Evolutionary conservation across 2,113 vertebrate species (phyloP).

Genomic region (Scomber japonicus): DNA sequence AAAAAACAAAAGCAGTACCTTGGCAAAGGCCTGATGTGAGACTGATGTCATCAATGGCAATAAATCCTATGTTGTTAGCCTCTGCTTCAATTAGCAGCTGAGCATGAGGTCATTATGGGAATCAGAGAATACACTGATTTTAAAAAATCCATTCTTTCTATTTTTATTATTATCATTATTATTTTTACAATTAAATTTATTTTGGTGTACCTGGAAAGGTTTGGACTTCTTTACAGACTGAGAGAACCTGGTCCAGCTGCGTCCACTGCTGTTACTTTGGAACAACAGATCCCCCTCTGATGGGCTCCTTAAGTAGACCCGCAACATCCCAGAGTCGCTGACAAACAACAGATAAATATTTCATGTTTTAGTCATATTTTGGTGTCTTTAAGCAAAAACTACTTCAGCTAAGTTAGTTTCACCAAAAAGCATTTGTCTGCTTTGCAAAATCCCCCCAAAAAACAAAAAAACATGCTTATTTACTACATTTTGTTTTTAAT

Average conservation of each 20-base stretch:
- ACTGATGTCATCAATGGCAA: conserved; percentile 83
- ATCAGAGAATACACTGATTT: background rate
- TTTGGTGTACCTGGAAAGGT: conserved; percentile 76
- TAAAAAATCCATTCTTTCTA: background rate
- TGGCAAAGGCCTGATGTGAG: conserved; percentile 77
- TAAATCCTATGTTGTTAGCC: conserved; percentile 61
- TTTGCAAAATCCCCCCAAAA: background rate
- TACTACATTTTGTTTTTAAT: background rate
- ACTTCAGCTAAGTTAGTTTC: background rate
- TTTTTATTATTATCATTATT: background rate
- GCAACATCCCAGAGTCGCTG: conserved; percentile 73
- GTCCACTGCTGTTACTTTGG: conserved; percentile 52
- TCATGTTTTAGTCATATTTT: background rate
- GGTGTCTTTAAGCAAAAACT: background rate
- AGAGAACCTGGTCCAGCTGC: conserved; percentile 74
- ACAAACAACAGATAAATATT: conserved; percentile 13
- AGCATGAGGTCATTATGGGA: background rate
- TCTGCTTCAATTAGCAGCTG: conserved; percentile 82
- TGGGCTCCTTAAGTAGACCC: conserved; percentile 50
- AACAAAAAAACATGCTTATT: background rate
- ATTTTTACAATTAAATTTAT: background rate
- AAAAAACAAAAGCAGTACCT: conserved; percentile 57
- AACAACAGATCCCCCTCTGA: conserved; percentile 60
- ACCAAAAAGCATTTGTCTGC: background rate
- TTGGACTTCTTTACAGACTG: conserved; percentile 41